Percentiles rank a stretch among this genome's conserved stretches.
Conservation (phyloP, 2,888 invertebrate genomes). For the Philereme transversata region DNA sequence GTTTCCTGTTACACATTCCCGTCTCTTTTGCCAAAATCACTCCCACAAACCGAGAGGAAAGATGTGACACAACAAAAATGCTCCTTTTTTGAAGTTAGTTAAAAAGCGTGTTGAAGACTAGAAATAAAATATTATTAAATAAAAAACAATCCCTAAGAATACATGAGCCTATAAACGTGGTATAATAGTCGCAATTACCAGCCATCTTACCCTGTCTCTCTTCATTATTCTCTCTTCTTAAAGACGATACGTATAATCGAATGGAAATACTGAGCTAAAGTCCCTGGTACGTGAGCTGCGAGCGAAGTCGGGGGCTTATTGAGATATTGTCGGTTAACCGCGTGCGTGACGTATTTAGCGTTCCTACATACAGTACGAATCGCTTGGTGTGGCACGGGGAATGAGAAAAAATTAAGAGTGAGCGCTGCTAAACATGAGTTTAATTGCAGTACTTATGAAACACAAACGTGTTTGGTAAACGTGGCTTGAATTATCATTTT, state of each 20-base stretch:
- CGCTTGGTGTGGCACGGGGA: slow-evolving; percentile 2
- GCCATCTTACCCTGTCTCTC: slow-evolving; percentile 12
- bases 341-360: slow-evolving; percentile 32
- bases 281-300: slow-evolving; percentile 35
- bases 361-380: not conserved
- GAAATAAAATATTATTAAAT: not conserved
- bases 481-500: no score
- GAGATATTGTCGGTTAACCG: slow-evolving; percentile 29
- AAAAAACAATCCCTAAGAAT: not conserved
- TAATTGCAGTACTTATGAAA: no score
- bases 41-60: no score
- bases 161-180: not conserved
- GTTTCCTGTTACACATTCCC: no score
- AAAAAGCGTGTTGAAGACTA: no score
- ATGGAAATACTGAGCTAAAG: slow-evolving; percentile 35
- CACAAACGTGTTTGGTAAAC: no score
- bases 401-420: not conserved
- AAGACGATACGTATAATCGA: slow-evolving; percentile 46
- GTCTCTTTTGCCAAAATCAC: no score
- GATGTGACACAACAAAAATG: no score
- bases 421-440: no score
- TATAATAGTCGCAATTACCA: not conserved
- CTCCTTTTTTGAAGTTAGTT: no score
- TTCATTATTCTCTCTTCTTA: slow-evolving; percentile 27
- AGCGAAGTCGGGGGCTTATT: slow-evolving; percentile 30